These are phyloP conservation scores for Catocala fraxini DNA, from an alignment of 2,888 invertebrate species.

Conservation along the genomic window DNA sequence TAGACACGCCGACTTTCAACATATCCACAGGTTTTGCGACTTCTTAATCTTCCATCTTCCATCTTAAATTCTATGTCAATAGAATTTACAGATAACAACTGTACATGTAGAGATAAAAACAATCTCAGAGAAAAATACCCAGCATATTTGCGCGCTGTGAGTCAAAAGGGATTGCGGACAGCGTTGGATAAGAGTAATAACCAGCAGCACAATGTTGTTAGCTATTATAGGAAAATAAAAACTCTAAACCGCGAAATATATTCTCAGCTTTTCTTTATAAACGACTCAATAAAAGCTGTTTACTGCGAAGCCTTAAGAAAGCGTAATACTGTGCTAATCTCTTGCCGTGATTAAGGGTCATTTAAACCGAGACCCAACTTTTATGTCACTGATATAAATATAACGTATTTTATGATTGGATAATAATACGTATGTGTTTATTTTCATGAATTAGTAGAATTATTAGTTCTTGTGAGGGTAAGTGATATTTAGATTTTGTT, in stretches of 20 bases:
- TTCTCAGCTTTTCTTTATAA: conserved; percentile 22
- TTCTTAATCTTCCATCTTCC: too few species aligned
- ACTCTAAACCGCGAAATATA: conserved; percentile 14
- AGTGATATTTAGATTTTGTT: conserved; percentile 2
- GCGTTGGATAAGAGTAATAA: too few species aligned
- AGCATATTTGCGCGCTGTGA: too few species aligned
- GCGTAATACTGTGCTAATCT: conserved; percentile 43
- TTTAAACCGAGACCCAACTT: conserved; percentile 41
- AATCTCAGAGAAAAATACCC: too few species aligned
- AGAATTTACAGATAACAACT: too few species aligned
- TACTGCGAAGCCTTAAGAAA: conserved; percentile 25
- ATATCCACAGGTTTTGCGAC: too few species aligned
- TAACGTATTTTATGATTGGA: conserved; percentile 37
- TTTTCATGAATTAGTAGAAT: conserved; percentile 19
- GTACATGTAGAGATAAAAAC: too few species aligned
- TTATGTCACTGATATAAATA: conserved; percentile 46
- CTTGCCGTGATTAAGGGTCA: conserved; percentile 45
- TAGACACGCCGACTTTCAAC: too few species aligned
- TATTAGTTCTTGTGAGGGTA: neutral
- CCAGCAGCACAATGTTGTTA: neutral
- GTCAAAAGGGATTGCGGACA: too few species aligned
- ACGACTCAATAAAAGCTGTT: conserved; percentile 30
- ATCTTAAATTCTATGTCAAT: too few species aligned
- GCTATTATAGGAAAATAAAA: conserved; percentile 5
- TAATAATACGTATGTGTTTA: conserved; percentile 18